Evolutionary conservation across 2,113 vertebrate genomes (phyloP).

Genomic region (Brachypteracias leptosomus): DNA sequence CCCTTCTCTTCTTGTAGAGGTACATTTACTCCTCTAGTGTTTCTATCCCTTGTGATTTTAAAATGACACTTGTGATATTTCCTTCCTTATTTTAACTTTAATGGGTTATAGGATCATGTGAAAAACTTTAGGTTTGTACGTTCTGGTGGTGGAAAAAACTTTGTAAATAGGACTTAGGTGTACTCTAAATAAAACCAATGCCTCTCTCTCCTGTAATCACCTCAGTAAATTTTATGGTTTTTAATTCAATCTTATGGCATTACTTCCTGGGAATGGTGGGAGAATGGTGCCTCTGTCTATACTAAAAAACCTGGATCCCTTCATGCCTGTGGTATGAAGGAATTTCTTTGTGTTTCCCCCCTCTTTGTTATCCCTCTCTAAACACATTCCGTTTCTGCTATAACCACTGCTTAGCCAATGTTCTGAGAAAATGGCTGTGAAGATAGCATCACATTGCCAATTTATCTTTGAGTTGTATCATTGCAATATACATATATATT

Average conservation of each 20-base stretch:
- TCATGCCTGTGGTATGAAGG: neutral
- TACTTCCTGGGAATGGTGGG: neutral
- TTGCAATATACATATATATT: neutral
- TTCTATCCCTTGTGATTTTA: neutral
- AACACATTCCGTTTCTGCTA: neutral
- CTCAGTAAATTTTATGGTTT: neutral
- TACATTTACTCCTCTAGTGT: neutral
- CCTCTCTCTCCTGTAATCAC: neutral
- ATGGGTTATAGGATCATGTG: neutral
- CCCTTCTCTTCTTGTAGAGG: neutral
- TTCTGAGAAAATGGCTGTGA: neutral
- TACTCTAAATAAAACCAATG: neutral
- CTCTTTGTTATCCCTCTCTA: neutral
- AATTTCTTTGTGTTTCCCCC: neutral
- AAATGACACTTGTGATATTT: neutral
- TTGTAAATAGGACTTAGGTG: neutral
- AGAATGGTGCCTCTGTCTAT: neutral
- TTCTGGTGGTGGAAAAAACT: neutral
- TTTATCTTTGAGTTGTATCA: neutral
- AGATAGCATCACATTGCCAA: neutral
- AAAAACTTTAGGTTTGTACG: neutral
- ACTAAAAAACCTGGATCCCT: neutral
- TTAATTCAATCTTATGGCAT: neutral
- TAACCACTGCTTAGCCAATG: neutral
- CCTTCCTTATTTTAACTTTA: neutral